A percentile compares a stretch with the other conserved stretches of the same genome.
phyloP scores from a whole-genome alignment of 2,888 invertebrate species.

The Resseliella maxima region DNA sequence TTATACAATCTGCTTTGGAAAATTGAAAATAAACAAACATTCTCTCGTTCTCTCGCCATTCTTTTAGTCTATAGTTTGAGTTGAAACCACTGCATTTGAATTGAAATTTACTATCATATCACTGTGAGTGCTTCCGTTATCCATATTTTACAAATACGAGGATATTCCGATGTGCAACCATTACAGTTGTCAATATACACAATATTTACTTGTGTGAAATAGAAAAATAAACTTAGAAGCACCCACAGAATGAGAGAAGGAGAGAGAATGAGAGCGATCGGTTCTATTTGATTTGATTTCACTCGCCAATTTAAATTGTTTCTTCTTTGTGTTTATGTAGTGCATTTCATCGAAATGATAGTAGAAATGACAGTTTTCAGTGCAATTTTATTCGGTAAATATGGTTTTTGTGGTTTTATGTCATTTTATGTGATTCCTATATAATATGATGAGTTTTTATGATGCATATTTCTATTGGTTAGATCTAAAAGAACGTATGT shows the following conservation, averaged over 20 bases:
- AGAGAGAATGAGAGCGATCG: background rate
- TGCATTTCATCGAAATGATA: background rate
- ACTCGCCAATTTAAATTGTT: background rate
- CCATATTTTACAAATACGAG: conserved; percentile 1
- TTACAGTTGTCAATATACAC: background rate
- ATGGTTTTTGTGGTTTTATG: too few relatives aligned
- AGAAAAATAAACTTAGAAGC: background rate
- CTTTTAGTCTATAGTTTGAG: too few relatives aligned
- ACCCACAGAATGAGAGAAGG: background rate
- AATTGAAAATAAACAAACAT: conserved; percentile 46
- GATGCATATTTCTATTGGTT: background rate
- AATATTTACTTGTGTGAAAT: conserved; percentile 15
- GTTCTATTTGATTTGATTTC: background rate
- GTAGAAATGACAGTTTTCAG: too few relatives aligned
- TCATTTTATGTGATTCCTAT: too few relatives aligned
- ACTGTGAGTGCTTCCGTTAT: background rate
- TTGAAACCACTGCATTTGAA: conserved; percentile 17
- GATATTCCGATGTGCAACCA: background rate
- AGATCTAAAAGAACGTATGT: too few relatives aligned
- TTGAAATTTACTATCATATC: background rate
- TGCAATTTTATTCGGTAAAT: too few relatives aligned
- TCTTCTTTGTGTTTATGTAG: background rate
- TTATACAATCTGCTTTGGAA: conserved; percentile 22
- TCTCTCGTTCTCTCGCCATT: background rate
- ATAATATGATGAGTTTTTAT: too few relatives aligned